Evolutionary conservation across 2,797 vertebrate species (phyloP), one percentile per base, ranked within the genome.

Genomic region (Spinibarbus caldwelli): DNA sequence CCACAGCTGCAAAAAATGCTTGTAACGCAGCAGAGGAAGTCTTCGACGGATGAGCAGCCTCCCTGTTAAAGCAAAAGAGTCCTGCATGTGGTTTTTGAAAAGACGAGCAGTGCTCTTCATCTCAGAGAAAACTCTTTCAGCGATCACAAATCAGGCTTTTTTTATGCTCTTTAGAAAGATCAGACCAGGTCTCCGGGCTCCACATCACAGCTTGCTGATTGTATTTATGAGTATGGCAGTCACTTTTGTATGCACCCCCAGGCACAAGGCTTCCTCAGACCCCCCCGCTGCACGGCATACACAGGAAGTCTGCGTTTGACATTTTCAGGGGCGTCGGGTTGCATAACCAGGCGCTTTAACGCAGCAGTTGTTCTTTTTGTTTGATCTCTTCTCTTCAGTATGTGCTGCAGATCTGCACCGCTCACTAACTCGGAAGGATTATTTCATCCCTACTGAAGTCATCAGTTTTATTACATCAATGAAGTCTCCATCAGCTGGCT

Each of bases 261-360:
- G n/a, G n/a, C 45, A 4, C 72, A 21, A 8, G 29, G 12, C 12
- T 15, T 62, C n/a, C 49, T 54, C 49, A 54, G 82, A 66, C n/a
- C n/a, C 72, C 71, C 14, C 34, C 29, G 8, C 6, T 7, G 41
- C 68, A 41, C 59, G n/a, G 19, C 19, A 19, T 75, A 41, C 67
- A 45, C 71, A 64, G 34, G 59, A 67, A 38, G 71, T 76, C 57
- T 67, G 59, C 34, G 19, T 45, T 29, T 45, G 81, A 62, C 29
- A 45, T 45, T 41, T 71, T n/a, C 38, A 43, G 66, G 57, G 81
- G 23, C 29, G n/a, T 43, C 6, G 26, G 10, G 52, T 11, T 26
- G 52, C 38, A 54, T 59, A 31, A 43, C 10, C 54, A 41, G 43
- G n/a, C 23, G n/a, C 23, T 62, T 31, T 19, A 29, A 31, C 17